Evolutionary conservation across 1,140 invertebrate genomes (phyloP), one percentile per base, ranked within the genome.

Genomic region (Drosophila nasuta): DNA sequence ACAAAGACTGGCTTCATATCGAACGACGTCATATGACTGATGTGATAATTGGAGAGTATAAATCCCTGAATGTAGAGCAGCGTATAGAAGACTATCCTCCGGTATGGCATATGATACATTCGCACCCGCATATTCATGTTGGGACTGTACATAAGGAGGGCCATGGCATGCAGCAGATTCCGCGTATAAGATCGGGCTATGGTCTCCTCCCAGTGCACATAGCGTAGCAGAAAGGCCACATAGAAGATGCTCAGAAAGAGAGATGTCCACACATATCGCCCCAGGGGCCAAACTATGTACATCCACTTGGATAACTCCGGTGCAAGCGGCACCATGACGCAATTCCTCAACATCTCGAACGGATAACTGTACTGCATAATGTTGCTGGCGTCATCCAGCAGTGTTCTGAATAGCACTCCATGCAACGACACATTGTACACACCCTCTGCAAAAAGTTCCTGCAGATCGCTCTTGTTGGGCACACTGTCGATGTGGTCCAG

Each of bases 1-100:
- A 80, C 49, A n/a, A 92, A 92, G 5, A 92, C 76, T 0, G 91
- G 91, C 25, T 88, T 86, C 91, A 92, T 92, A 35, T 89, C 78
- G 41, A 75, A 92, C 0, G 79, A 70, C 0, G 91, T 92, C 77
- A 92, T 64, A 58, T 91, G 82, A n/a, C 88, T 82, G 5, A 67
- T 59, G 57, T 92, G 80, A 43, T 91, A 92, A 38, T 85, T 85
- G 46, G 81, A 73, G 0, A 92, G 1, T 25, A 92, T 81, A 10
- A 92, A 92, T 7, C 83, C 91, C 41, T 91, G 51, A 0, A 62
- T 1, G 17, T 73, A 91, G 33, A 91, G 79, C 35, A 83, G 48
- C 5, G 46, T 75, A 28, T 92, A 92, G 51, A 92, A 91, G 38
- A 73, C 1, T 0, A 86, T 38, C 2, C 77, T 60, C 0, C 79